Conservation (phyloP, 2,113 vertebrate species). For the Podilymbus podiceps region DNA sequence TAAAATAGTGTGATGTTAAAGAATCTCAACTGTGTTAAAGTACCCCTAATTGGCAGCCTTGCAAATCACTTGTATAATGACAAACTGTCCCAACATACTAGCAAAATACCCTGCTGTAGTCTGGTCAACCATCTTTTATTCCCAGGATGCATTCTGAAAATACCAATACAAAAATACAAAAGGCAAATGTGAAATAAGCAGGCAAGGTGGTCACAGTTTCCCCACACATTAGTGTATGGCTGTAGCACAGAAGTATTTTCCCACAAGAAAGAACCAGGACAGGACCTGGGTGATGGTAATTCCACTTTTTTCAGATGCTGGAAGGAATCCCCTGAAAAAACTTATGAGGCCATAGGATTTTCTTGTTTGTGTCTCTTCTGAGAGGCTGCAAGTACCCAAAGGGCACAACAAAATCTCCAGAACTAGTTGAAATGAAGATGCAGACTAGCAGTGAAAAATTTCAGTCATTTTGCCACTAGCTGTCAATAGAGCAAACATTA, state of each 20-base stretch:
- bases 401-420: not conserved
- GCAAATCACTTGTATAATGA: not conserved
- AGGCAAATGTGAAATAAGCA: rapidly evolving
- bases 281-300: not conserved
- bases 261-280: not conserved
- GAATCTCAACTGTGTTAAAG: not conserved
- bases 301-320: not conserved
- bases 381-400: not conserved
- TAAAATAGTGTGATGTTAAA: not conserved
- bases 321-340: not conserved
- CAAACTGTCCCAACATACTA: not conserved
- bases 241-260: not conserved
- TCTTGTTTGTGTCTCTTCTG: not conserved
- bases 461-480: not conserved
- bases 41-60: not conserved
- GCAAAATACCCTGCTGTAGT: not conserved
- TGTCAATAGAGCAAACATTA: not conserved
- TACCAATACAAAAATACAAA: too few relatives aligned
- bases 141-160: not conserved
- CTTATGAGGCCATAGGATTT: not conserved
- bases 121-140: not conserved
- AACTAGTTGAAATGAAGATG: not conserved
- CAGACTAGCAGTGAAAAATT: not conserved
- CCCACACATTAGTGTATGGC: too few relatives aligned
- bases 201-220: not conserved